phyloP scores from a whole-genome alignment of 2,888 invertebrate species.

The Chrysolina oricalcia region DNA sequence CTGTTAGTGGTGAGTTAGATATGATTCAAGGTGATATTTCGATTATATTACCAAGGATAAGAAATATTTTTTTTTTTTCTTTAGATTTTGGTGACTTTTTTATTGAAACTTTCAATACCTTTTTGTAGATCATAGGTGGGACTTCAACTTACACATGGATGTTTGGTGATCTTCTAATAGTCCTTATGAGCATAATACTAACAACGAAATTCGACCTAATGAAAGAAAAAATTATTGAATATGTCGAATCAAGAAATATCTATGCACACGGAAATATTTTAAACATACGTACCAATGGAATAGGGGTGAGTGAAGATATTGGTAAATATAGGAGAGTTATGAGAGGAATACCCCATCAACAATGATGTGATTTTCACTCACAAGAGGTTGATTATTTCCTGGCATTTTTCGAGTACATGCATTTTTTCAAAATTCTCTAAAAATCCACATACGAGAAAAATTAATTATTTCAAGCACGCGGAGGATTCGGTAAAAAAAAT shows the following conservation, averaged over 20 bases:
- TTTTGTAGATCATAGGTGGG: slow-evolving; percentile 50
- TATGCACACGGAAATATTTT: background rate
- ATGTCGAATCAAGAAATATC: slow-evolving; percentile 5
- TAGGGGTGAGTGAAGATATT: slow-evolving; percentile 18
- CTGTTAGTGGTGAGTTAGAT: slow-evolving; percentile 38
- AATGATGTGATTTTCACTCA: too few relatives aligned
- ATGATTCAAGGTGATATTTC: background rate
- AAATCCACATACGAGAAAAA: too few relatives aligned
- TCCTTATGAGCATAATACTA: slow-evolving; percentile 79
- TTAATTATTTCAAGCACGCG: too few relatives aligned
- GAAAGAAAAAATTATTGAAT: slow-evolving; percentile 26
- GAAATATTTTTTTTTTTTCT: too few relatives aligned
- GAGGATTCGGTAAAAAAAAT: too few relatives aligned
- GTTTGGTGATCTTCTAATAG: slow-evolving; percentile 81
- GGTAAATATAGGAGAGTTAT: background rate
- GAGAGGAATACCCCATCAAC: background rate
- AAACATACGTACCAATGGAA: background rate
- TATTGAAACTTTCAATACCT: background rate
- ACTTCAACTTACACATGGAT: slow-evolving; percentile 76
- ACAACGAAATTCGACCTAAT: slow-evolving; percentile 76
- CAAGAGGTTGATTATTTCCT: too few relatives aligned
- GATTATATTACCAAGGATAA: too few relatives aligned
- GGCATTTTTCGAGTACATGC: too few relatives aligned
- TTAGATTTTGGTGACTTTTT: too few relatives aligned
- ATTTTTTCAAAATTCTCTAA: too few relatives aligned